Conservation (phyloP, 2,888 invertebrate species). For the Xylota sylvarum region DNA sequence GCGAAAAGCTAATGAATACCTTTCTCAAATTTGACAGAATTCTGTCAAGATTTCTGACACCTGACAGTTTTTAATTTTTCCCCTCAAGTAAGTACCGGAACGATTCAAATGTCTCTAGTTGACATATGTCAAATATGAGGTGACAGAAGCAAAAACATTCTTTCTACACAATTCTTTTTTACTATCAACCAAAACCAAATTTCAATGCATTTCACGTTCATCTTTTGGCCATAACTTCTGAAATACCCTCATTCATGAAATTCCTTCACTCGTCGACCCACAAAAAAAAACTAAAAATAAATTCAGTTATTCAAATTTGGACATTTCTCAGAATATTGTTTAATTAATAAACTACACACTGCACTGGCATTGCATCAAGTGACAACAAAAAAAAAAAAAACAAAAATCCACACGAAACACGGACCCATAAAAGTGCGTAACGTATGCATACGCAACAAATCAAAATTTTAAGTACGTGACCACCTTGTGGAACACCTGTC, state of each 20-base stretch:
- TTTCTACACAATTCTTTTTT: no score
- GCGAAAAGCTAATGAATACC: no score
- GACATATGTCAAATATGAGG: no score
- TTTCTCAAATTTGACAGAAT: no score
- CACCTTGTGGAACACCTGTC: conserved; percentile 72
- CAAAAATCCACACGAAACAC: background rate
- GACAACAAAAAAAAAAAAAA: background rate
- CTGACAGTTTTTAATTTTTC: no score
- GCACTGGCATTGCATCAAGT: background rate
- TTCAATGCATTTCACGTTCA: conserved; percentile 32
- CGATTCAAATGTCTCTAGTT: no score
- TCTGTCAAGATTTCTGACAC: no score
- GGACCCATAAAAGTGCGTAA: conserved; percentile 51
- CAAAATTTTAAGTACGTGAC: conserved; percentile 64
- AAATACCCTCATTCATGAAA: background rate
- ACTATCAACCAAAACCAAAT: no score
- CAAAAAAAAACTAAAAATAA: conserved; percentile 13
- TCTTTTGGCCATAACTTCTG: conserved; percentile 10
- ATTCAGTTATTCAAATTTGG: conserved; percentile 27
- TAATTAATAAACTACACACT: conserved; percentile 22
- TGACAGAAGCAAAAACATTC: no score
- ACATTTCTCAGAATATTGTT: conserved; percentile 1
- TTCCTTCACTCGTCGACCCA: conserved; percentile 20
- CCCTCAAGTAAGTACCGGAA: no score
- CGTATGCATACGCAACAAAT: conserved; percentile 59